phyloP scores from a whole-genome alignment of 2,113 vertebrate species.

The Myotis davidii region DNA sequence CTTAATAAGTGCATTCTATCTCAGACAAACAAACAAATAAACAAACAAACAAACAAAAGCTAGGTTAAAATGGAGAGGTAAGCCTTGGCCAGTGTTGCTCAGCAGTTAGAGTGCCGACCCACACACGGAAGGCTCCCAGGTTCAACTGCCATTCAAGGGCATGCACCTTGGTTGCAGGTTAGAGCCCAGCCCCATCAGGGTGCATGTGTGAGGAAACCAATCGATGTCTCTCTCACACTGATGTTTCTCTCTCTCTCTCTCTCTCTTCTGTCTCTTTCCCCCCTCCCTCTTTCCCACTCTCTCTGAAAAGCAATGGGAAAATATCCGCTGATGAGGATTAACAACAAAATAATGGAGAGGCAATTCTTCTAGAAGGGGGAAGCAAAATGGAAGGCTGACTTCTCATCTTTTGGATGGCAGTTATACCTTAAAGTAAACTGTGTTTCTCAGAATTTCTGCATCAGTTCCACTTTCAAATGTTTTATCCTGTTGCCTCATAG shows the following conservation, averaged over 20 bases:
- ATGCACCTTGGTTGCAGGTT: too few relatives aligned
- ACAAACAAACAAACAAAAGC: neutral
- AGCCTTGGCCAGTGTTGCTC: neutral
- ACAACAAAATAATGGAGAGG: neutral
- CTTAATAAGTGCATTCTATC: neutral
- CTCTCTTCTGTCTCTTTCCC: too few relatives aligned
- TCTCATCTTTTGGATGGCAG: neutral
- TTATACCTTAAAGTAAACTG: neutral
- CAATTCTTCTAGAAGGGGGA: neutral
- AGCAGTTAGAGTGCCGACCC: too few relatives aligned
- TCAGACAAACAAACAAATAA: neutral
- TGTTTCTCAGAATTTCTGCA: neutral
- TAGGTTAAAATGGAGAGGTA: neutral
- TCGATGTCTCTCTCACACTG: too few relatives aligned
- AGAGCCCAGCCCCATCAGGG: too few relatives aligned
- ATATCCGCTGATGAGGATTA: too few relatives aligned
- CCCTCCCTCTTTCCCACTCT: too few relatives aligned
- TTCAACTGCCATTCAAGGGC: too few relatives aligned
- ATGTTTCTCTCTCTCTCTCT: too few relatives aligned
- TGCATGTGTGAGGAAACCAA: too few relatives aligned
- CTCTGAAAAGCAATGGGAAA: too few relatives aligned
- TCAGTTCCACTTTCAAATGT: neutral
- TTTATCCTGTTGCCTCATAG: neutral
- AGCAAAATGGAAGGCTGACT: neutral
- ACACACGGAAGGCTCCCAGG: too few relatives aligned